phyloP scores from a whole-genome alignment of 2,888 invertebrate species.

The Drosophila atroscutellata region DNA sequence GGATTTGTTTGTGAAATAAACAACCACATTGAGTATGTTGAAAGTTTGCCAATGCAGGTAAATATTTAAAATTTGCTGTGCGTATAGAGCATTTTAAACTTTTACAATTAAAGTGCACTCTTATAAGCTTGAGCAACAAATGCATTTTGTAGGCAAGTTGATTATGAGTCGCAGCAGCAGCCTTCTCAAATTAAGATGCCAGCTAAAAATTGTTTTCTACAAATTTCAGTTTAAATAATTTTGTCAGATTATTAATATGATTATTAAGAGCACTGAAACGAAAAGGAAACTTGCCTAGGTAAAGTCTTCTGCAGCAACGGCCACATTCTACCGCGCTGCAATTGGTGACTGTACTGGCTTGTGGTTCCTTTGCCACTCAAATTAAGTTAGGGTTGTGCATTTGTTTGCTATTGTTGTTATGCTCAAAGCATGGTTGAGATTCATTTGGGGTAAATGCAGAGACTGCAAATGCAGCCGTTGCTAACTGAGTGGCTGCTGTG shows the following conservation, averaged over 20 bases:
- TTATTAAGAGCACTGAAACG: background rate
- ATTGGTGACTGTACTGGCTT: slow-evolving; percentile 1
- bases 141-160: background rate
- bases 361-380: slow-evolving; percentile 29
- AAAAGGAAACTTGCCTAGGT: background rate
- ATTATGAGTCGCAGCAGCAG: background rate
- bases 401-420: slow-evolving; percentile 30
- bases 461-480: slow-evolving; percentile 19
- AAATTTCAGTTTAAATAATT: background rate
- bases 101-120: background rate
- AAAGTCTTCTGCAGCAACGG: background rate
- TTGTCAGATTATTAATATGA: no score
- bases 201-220: background rate
- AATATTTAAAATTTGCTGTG: slow-evolving; percentile 14
- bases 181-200: background rate
- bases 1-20: slow-evolving; percentile 29
- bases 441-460: slow-evolving; percentile 37
- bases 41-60: slow-evolving; percentile 6
- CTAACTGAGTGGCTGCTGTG: slow-evolving; percentile 38
- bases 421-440: slow-evolving; percentile 22
- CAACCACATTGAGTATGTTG: slow-evolving; percentile 17
- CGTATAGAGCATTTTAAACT: background rate
- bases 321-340: slow-evolving; percentile 6
- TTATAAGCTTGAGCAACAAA: background rate
- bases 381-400: slow-evolving; percentile 25